Evolutionary conservation across 2,888 invertebrate species (phyloP).

Genomic region (Hypolimnas misippus): DNA sequence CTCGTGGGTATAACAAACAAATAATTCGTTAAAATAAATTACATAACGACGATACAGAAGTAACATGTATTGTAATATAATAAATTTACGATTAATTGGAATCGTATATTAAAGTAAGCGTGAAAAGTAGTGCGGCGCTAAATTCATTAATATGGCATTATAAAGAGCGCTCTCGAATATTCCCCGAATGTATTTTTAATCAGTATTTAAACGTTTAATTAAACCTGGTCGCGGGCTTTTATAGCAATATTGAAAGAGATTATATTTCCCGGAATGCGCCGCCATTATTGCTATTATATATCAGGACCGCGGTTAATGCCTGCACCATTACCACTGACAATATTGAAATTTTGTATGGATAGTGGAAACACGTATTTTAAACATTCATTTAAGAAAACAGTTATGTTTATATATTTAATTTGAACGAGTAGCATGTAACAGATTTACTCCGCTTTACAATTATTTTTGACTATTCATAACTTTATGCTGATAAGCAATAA

Average conservation of each 20-base stretch:
- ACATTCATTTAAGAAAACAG: neutral
- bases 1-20: too few species aligned
- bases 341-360: slow-evolving; percentile 37
- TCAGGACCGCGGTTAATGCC: slow-evolving; percentile 40
- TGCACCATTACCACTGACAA: slow-evolving; percentile 31
- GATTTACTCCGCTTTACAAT: too few species aligned
- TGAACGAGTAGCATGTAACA: too few species aligned
- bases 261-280: slow-evolving; percentile 40
- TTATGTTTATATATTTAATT: neutral
- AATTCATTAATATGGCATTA: slow-evolving; percentile 41
- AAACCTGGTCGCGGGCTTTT: slow-evolving; percentile 44
- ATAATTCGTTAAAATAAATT: too few species aligned
- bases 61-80: neutral
- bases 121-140: slow-evolving; percentile 34
- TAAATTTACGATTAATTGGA: slow-evolving; percentile 4
- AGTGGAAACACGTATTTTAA: slow-evolving; percentile 12
- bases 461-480: too few species aligned
- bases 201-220: slow-evolving; percentile 48
- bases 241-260: slow-evolving; percentile 45
- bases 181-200: slow-evolving; percentile 47
- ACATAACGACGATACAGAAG: neutral
- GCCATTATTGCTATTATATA: slow-evolving; percentile 43
- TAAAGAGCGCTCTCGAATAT: slow-evolving; percentile 39
- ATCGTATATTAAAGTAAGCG: slow-evolving; percentile 10
- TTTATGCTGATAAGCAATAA: too few species aligned